phyloP scores from a whole-genome alignment of 2,797 vertebrate genomes.

The Neopelma chrysocephalum region DNA sequence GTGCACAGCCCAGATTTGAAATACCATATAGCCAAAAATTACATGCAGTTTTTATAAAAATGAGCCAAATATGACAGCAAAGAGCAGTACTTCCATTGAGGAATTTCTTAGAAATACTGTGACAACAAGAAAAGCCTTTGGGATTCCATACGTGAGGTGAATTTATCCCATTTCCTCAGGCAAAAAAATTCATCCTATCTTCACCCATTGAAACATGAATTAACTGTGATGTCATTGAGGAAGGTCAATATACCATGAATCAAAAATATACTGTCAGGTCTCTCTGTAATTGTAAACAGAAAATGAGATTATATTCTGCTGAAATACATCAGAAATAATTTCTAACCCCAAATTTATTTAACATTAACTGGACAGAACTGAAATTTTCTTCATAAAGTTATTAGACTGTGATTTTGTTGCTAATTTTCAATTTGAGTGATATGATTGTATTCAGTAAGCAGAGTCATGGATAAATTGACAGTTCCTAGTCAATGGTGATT shows the following conservation, averaged over 20 bases:
- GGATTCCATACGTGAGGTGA: background rate
- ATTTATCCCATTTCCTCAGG: background rate
- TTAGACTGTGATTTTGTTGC: background rate
- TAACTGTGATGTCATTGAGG: accelerated
- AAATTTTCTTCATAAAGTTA: background rate
- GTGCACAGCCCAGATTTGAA: background rate
- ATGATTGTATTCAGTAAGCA: background rate
- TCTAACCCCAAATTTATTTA: background rate
- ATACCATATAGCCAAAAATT: background rate
- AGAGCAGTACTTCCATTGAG: background rate
- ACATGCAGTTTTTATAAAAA: background rate
- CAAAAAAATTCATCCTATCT: background rate
- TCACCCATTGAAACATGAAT: background rate
- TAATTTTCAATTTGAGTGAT: background rate
- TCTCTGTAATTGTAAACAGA: background rate
- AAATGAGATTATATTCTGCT: background rate
- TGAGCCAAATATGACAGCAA: background rate
- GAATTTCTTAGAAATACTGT: background rate
- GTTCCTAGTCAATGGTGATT: background rate
- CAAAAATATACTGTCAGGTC: background rate
- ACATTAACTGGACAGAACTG: background rate
- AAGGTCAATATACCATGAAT: background rate
- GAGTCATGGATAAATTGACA: background rate
- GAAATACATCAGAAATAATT: background rate
- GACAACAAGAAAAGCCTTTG: background rate